Percentiles rank a stretch among this genome's conserved stretches.
Conservation (phyloP, 35 echinoderm and acorn worm species). For the Holothuria glaberrima region DNA sequence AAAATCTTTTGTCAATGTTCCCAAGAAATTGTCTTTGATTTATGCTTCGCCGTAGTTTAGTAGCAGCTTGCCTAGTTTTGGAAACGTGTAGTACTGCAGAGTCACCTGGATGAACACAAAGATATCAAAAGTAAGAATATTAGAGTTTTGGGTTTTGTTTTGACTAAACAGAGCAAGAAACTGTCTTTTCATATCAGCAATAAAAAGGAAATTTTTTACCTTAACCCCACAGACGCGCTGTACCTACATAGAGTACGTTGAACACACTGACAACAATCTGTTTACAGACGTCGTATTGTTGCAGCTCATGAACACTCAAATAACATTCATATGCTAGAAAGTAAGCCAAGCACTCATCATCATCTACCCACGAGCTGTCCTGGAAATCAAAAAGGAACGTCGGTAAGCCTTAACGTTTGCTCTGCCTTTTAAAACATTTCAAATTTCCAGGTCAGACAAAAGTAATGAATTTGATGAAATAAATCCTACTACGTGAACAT, state of each 20-base stretch:
- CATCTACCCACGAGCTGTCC: neutral
- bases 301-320: neutral
- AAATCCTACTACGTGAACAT: too few species aligned
- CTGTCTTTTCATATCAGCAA: neutral
- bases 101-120: neutral
- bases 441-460: too few species aligned
- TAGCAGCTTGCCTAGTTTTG: too few species aligned
- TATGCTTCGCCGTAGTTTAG: too few species aligned
- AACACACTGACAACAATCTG: neutral
- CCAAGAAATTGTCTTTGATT: too few species aligned
- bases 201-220: neutral
- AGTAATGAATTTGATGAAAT: too few species aligned
- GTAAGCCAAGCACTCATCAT: conserved; percentile 8
- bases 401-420: conserved; percentile 10
- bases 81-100: neutral
- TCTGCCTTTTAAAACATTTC: too few species aligned
- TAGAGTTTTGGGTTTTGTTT: neutral
- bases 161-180: neutral
- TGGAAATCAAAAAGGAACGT: neutral
- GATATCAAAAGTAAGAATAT: neutral
- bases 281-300: neutral
- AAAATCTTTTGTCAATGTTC: too few species aligned
- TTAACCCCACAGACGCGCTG: neutral
- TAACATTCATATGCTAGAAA: neutral
- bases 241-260: neutral